These are phyloP conservation scores for Pseudochirops corinnae DNA, from an alignment of 2,797 vertebrate genomes.

Conservation along the genomic window DNA sequence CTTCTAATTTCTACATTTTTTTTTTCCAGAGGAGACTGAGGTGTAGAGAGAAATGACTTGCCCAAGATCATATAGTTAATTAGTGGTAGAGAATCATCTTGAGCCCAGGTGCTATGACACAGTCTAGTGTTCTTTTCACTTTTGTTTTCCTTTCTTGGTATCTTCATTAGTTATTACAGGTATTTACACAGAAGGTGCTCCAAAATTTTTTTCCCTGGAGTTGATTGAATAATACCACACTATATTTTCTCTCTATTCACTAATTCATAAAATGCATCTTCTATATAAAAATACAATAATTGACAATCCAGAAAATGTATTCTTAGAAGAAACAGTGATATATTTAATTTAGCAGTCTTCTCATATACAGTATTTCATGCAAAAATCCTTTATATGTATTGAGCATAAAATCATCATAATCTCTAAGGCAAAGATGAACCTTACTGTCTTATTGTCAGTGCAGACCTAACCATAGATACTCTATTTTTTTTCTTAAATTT, in stretches of 20 bases:
- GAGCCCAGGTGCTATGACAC: neutral
- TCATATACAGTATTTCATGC: slow-evolving; percentile 13
- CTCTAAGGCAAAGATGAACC: neutral
- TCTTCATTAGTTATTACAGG: neutral
- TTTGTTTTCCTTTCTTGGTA: neutral
- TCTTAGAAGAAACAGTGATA: slow-evolving; percentile 2
- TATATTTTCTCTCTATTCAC: neutral
- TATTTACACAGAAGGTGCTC: neutral
- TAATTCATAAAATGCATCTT: neutral
- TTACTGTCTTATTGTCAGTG: neutral
- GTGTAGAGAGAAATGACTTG: neutral
- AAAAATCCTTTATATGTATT: neutral
- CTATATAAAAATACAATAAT: slow-evolving; percentile 35
- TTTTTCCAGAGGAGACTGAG: neutral
- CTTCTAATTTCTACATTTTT: neutral
- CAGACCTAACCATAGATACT: slow-evolving; percentile 10
- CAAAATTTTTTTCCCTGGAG: neutral
- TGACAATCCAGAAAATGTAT: slow-evolving; percentile 25
- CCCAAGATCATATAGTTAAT: neutral
- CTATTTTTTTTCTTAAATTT: slow-evolving; percentile 53
- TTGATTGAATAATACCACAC: neutral
- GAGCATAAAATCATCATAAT: neutral
- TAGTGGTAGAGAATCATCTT: neutral
- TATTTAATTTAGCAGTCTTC: neutral
- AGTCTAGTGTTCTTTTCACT: neutral